phyloP scores from a whole-genome alignment of 2,888 invertebrate species.

The Zaprionus lineosus region DNA sequence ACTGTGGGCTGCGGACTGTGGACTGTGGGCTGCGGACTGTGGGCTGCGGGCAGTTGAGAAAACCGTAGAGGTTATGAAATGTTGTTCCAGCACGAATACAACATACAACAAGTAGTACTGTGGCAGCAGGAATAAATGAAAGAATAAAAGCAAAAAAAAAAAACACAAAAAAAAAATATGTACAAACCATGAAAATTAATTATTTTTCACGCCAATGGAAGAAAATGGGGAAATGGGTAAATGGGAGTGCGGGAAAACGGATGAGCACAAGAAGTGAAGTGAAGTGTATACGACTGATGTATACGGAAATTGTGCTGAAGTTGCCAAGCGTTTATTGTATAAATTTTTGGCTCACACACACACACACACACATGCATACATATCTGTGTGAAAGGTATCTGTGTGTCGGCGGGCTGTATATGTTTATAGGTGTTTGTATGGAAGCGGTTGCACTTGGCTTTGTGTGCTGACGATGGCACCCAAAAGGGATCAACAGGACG shows the following conservation, averaged over 20 bases:
- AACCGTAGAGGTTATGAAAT: conserved; percentile 16
- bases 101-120: conserved; percentile 7
- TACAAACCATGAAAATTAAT: conserved; percentile 70
- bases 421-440: conserved; percentile 1
- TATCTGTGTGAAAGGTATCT: background rate
- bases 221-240: conserved; percentile 29
- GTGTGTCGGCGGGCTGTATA: background rate
- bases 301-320: conserved; percentile 56
- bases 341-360: conserved; percentile 39
- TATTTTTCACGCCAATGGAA: conserved; percentile 54
- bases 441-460: conserved; percentile 29
- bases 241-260: conserved; percentile 41
- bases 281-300: conserved; percentile 62
- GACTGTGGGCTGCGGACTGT: too few relatives aligned
- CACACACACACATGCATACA: conserved; percentile 12
- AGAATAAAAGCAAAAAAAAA: conserved; percentile 3
- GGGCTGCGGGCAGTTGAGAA: conserved; percentile 16
- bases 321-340: conserved; percentile 55
- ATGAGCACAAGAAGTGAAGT: conserved; percentile 41
- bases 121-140: background rate
- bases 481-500: conserved; percentile 46
- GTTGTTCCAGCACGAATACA: conserved; percentile 12
- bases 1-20: too few relatives aligned
- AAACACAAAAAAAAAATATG: conserved; percentile 15
- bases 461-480: conserved; percentile 38